Conservation (phyloP, 2,113 vertebrate genomes). For the Pogona vitticeps region DNA sequence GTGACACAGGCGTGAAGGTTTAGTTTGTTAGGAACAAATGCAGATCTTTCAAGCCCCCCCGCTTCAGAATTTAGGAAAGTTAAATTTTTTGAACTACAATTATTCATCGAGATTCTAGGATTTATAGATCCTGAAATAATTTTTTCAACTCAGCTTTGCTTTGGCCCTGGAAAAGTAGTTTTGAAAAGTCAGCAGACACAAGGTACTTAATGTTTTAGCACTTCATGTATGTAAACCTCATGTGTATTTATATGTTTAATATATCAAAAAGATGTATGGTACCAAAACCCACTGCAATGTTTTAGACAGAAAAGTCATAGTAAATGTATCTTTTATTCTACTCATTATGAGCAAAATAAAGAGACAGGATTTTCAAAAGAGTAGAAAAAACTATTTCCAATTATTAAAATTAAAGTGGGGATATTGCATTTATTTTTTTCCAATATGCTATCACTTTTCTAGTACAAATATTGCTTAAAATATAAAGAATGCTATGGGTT, state of each 20-base stretch:
- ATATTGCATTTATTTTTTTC: slow-evolving; percentile 69
- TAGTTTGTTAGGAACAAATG: neutral
- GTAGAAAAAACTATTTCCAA: slow-evolving; percentile 61
- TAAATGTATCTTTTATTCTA: neutral
- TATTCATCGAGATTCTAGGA: no score
- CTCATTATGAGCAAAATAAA: slow-evolving; percentile 41
- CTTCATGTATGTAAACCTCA: neutral
- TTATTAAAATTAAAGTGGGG: slow-evolving; percentile 64
- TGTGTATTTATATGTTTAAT: neutral
- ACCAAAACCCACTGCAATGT: slow-evolving; percentile 20
- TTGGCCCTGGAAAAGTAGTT: neutral
- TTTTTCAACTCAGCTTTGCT: neutral
- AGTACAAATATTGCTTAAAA: slow-evolving; percentile 74
- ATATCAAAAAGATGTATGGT: slow-evolving; percentile 2
- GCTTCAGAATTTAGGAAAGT: neutral
- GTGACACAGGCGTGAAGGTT: neutral
- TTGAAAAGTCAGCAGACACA: neutral
- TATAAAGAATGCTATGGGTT: slow-evolving; percentile 66
- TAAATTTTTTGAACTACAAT: no score
- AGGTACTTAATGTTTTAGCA: neutral
- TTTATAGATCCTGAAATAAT: no score
- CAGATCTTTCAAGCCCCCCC: neutral
- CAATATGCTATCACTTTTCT: slow-evolving; percentile 61
- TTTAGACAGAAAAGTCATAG: slow-evolving; percentile 35
- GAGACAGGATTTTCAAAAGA: slow-evolving; percentile 41